Percentiles rank a stretch among this genome's conserved stretches.
Conservation (phyloP, 64 coral and sea anemone genomes). For the Stylophora pistillata region DNA sequence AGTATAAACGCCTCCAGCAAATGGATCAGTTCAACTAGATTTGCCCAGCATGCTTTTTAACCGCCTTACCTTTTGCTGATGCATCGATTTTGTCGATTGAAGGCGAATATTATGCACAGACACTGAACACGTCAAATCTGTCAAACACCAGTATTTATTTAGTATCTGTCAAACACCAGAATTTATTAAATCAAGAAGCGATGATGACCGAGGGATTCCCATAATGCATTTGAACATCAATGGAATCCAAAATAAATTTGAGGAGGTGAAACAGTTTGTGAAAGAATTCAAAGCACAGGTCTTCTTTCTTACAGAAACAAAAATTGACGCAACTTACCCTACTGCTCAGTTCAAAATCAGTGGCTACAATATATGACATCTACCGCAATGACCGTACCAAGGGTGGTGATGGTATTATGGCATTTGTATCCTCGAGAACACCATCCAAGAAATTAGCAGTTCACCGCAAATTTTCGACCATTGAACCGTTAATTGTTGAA, state of each 20-base stretch:
- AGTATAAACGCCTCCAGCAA: neutral
- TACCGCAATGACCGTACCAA: slow-evolving; percentile 31
- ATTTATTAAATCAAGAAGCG: too few species aligned
- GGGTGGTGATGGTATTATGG: slow-evolving; percentile 42
- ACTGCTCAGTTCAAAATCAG: slow-evolving; percentile 4
- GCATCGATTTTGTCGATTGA: too few species aligned
- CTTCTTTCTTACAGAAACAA: slow-evolving; percentile 41
- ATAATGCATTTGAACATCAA: slow-evolving; percentile 57
- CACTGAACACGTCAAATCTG: neutral
- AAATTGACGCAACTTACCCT: slow-evolving; percentile 33
- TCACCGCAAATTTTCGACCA: too few species aligned
- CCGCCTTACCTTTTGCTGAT: neutral
- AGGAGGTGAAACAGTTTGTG: slow-evolving; percentile 43
- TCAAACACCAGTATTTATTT: neutral
- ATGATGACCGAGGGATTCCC: too few species aligned
- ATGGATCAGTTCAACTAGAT: neutral
- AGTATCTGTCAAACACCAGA: too few species aligned
- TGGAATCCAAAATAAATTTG: slow-evolving; percentile 43
- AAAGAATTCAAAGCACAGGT: slow-evolving; percentile 4
- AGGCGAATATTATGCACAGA: too few species aligned
- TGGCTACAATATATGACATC: slow-evolving; percentile 7
- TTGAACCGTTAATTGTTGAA: too few species aligned
- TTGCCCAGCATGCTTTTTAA: neutral
- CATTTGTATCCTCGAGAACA: too few species aligned
- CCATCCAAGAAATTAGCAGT: too few species aligned